Conservation (phyloP, 30 jellyfish, hydroid and myxozoan species). For the Turritopsis dohrnii region DNA sequence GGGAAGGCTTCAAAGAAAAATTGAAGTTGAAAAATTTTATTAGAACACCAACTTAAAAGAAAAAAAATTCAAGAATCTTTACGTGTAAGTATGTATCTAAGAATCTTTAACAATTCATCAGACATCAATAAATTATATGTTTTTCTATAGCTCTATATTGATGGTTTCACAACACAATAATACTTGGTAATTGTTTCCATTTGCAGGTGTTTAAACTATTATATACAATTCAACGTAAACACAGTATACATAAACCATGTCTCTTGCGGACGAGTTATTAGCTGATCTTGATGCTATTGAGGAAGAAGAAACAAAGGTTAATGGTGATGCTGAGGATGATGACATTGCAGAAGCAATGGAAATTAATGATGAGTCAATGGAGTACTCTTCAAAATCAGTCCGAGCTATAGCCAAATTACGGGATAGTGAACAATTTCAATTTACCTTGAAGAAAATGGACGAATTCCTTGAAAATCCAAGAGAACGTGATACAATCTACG, state of each 20-base stretch:
- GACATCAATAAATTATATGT: too few relatives aligned
- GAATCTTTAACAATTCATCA: too few relatives aligned
- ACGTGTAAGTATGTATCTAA: too few relatives aligned
- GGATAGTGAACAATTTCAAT: constrained; percentile 63
- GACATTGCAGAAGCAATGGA: constrained; percentile 57
- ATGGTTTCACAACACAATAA: too few relatives aligned
- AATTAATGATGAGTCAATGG: constrained; percentile 19
- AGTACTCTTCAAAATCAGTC: constrained; percentile 39
- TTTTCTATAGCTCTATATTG: too few relatives aligned
- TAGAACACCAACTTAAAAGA: too few relatives aligned
- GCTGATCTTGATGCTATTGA: constrained; percentile 94
- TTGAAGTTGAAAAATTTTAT: too few relatives aligned
- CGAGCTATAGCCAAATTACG: constrained; percentile 54
- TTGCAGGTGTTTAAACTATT: too few relatives aligned
- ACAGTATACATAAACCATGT: constrained; percentile 61
- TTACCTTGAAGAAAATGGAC: constrained; percentile 55
- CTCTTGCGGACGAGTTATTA: constrained; percentile 89
- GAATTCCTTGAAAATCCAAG: constrained; percentile 72
- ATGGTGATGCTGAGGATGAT: constrained; percentile 42
- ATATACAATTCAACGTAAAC: too few relatives aligned
- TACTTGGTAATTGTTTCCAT: too few relatives aligned
- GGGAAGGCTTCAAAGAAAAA: too few relatives aligned
- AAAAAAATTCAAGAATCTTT: too few relatives aligned
- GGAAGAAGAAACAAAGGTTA: constrained; percentile 51
- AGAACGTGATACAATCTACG: constrained; percentile 66